Conservation (phyloP, 2,113 vertebrate species). For the Sphyrna mokarran region DNA sequence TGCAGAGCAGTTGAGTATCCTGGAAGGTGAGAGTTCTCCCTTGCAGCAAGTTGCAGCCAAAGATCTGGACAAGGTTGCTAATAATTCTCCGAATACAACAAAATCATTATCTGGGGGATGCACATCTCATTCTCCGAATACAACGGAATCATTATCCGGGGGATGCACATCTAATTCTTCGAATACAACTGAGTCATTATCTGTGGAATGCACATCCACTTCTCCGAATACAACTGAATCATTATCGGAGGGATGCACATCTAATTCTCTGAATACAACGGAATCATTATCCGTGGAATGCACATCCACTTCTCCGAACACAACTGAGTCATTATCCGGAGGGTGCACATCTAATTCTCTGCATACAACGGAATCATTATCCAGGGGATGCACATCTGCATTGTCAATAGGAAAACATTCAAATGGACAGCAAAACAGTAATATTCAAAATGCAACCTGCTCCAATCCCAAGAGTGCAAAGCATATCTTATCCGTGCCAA, state of each 20-base stretch:
- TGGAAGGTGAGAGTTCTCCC: background rate
- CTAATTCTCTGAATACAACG: background rate
- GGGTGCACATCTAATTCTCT: background rate
- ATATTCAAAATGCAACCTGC: background rate
- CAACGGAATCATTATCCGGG: too few relatives aligned
- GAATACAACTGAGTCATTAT: too few relatives aligned
- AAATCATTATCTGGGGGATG: too few relatives aligned
- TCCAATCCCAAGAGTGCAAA: constrained; percentile 25
- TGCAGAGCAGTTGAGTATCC: background rate
- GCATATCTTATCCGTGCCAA: background rate
- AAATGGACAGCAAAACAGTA: constrained; percentile 25
- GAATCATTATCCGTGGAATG: too few relatives aligned
- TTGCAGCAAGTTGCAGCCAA: background rate
- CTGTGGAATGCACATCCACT: too few relatives aligned
- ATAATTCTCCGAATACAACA: background rate
- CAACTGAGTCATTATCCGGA: too few relatives aligned
- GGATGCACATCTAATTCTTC: background rate
- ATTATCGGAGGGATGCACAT: too few relatives aligned
- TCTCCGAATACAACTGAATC: background rate
- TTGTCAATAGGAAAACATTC: background rate
- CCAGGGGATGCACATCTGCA: background rate
- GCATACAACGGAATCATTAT: too few relatives aligned
- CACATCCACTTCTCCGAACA: background rate
- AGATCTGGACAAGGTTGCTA: background rate
- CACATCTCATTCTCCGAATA: background rate